phyloP scores from a whole-genome alignment of 2,797 vertebrate genomes.

The Avahi laniger region DNA sequence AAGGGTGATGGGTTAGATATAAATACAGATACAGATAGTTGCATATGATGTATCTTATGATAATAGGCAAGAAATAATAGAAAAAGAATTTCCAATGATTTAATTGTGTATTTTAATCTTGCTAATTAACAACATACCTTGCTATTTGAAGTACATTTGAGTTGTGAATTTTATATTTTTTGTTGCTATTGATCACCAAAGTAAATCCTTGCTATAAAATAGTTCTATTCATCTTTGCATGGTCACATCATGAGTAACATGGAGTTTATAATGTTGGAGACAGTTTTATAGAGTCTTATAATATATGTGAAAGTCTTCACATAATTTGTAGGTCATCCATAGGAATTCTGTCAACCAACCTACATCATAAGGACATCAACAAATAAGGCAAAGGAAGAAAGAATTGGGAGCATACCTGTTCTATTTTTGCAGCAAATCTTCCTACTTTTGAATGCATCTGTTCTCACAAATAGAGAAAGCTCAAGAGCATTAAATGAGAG shows the following conservation, averaged over 20 bases:
- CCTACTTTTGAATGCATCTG: neutral
- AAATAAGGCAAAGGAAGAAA: slow-evolving; percentile 48
- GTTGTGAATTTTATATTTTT: neutral
- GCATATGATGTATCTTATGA: fast-evolving
- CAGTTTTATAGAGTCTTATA: slow-evolving; percentile 67
- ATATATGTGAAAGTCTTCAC: slow-evolving; percentile 54
- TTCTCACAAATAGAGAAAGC: slow-evolving; percentile 16
- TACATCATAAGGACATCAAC: slow-evolving; percentile 51
- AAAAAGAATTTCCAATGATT: neutral
- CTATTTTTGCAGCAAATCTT: slow-evolving; percentile 23
- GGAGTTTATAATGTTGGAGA: slow-evolving; percentile 45
- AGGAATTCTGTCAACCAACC: slow-evolving; percentile 54
- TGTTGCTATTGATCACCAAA: slow-evolving; percentile 10
- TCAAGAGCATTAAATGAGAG: neutral
- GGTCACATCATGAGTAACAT: slow-evolving; percentile 46
- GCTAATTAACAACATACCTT: neutral
- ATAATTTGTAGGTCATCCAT: slow-evolving; percentile 45
- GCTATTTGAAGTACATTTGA: neutral
- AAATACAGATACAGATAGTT: neutral
- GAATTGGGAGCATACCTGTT: neutral
- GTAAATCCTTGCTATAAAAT: slow-evolving; percentile 34
- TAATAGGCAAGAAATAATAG: neutral
- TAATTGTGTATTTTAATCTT: neutral
- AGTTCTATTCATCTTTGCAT: slow-evolving; percentile 44
- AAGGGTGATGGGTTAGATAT: neutral